These are phyloP conservation scores for Manis pentadactyla DNA, from an alignment of 2,797 vertebrate species.

Conservation along the genomic window DNA sequence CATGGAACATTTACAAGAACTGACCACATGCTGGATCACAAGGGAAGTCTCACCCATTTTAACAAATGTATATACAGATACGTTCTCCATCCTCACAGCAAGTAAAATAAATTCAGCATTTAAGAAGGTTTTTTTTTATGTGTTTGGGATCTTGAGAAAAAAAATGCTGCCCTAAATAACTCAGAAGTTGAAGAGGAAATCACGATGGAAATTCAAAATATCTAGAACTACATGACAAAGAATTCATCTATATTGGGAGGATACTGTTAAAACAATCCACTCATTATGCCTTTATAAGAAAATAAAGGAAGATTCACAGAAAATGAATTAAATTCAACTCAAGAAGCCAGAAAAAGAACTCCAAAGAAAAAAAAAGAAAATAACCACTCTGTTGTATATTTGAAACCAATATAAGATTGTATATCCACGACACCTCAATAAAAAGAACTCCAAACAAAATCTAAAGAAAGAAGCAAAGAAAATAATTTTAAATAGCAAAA, in stretches of 20 bases:
- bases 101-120: constrained; percentile 1
- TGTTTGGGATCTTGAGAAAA: constrained; percentile 13
- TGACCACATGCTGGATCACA: constrained; percentile 49
- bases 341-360: constrained; percentile 4
- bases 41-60: constrained; percentile 18
- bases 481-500: constrained; percentile 43
- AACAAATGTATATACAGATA: not conserved
- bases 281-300: not conserved
- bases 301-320: not conserved
- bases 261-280: not conserved
- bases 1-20: constrained; percentile 30
- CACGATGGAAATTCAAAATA: constrained; percentile 34
- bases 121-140: not conserved
- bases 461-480: constrained; percentile 16
- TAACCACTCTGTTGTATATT: not conserved
- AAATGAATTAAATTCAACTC: not conserved
- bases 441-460: constrained; percentile 36
- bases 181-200: constrained; percentile 22
- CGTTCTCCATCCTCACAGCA: constrained; percentile 29
- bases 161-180: constrained; percentile 28
- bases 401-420: too few relatives aligned
- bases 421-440: not conserved
- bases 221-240: not conserved
- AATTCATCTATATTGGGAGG: not conserved
- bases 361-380: constrained; percentile 41